Conservation (phyloP, 2,888 invertebrate species). For the Amphimallon solstitiale region DNA sequence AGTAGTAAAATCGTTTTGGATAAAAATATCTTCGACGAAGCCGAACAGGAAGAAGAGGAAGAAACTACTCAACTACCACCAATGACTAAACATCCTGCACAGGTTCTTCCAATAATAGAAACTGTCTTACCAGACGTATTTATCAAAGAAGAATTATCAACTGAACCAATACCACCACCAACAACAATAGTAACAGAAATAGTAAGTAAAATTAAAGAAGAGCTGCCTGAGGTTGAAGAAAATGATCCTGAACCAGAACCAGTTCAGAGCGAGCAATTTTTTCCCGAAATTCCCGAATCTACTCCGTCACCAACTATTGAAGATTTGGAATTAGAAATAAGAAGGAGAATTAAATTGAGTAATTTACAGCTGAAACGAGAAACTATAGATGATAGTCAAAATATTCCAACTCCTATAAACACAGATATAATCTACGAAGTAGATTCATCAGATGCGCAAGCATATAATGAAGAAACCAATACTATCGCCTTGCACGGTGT, state of each 20-base stretch:
- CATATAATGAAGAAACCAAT: background rate
- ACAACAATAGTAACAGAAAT: background rate
- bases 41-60: conserved; percentile 32
- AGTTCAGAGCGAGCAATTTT: background rate
- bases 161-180: background rate
- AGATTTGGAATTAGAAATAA: conserved; percentile 37
- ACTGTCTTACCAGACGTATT: conserved; percentile 1
- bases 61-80: background rate
- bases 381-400: conserved; percentile 7
- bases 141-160: conserved; percentile 23
- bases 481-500: no score
- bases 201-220: conserved; percentile 29
- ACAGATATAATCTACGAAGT: conserved; percentile 17
- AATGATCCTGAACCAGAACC: conserved; percentile 16
- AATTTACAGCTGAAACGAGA: conserved; percentile 30
- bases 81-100: background rate
- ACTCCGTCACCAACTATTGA: background rate
- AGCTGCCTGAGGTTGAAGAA: conserved; percentile 35
- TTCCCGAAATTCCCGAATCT: background rate
- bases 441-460: conserved; percentile 7
- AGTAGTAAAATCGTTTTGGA: conserved; percentile 33
- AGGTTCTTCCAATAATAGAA: background rate
- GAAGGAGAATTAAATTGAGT: conserved; percentile 35
- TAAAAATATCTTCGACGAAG: conserved; percentile 9
- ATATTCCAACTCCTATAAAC: conserved; percentile 6